A percentile compares a stretch with the other conserved stretches of the same genome.
These are phyloP conservation scores for Romanogobio albipinnatus DNA, from an alignment of 2,113 vertebrate genomes.

Conservation along the genomic window DNA sequence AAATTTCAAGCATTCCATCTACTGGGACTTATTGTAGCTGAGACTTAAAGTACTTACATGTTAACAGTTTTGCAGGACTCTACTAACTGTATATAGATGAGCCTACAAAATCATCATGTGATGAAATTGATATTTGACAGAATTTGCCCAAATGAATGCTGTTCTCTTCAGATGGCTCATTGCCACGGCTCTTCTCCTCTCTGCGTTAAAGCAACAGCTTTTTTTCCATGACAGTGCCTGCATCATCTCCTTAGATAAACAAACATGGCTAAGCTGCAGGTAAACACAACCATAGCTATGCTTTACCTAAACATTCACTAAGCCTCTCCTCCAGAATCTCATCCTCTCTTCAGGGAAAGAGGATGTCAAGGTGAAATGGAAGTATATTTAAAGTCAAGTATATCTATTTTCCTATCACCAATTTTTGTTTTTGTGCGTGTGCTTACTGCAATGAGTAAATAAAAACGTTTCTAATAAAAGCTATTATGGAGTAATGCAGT, in stretches of 20 bases:
- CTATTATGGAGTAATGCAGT: not conserved
- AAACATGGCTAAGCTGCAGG: constrained; percentile 44
- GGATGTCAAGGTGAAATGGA: constrained; percentile 3
- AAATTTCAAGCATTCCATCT: not conserved
- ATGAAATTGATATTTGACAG: constrained; percentile 17
- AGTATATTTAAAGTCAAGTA: not conserved
- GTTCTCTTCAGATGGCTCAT: not conserved
- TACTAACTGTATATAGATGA: not conserved
- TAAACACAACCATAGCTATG: constrained; percentile 41
- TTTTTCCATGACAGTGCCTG: constrained; percentile 13
- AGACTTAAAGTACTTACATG: not conserved
- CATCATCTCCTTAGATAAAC: constrained; percentile 49
- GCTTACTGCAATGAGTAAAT: not conserved
- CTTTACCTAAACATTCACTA: constrained; percentile 42
- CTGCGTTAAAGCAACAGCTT: not conserved
- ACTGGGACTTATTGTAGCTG: not conserved
- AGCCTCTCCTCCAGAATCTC: constrained; percentile 24
- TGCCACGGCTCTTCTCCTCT: not conserved
- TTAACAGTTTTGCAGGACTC: not conserved
- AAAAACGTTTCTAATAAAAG: no score
- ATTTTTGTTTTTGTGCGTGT: not conserved
- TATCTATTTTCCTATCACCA: not conserved
- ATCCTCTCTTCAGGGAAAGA: constrained; percentile 8
- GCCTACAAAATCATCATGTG: constrained; percentile 21
- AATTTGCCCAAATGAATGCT: not conserved